Base-by-base conservation (phyloP, 2,797 vertebrate genomes). In the Percopsis omiscomaycus region DNA sequence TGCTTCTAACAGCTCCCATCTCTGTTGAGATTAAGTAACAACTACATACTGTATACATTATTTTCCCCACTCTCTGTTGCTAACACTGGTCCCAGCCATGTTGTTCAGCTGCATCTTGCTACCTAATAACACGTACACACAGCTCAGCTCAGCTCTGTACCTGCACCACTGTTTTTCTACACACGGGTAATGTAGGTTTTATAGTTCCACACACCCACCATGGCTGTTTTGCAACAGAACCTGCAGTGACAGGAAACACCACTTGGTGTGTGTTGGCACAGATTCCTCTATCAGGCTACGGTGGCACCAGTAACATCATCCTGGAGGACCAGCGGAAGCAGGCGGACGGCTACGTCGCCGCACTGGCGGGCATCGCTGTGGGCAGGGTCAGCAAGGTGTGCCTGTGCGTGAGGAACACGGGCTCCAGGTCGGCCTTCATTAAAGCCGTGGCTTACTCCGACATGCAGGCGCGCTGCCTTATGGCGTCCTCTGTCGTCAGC, bases 241-340 rank as follows among this genome's bases (percentile, higher is more conserved):
- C 37, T 42, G 37, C 37, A 42, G 8, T 42, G 37, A 42, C 37
- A 37, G 5, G 4, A 1, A 5, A 8, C 37, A 37, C 8, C 37
- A 9, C 37, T 42, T 2, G 37, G 37, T 42, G 37, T 42, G 10
- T 51, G n/a, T 51, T 16, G 6, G 67, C 16, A 45, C 61, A 99
- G 98, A 98, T 99, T 86, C 97, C 97, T 0, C 90, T 99, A 56
- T 97, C 95, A 15, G 97, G 97, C 75, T 98, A 98, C 44, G 97
- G 97, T 56, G 97, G 97, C 81, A 94, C 92, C 69, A 98, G 96
- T 85, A 96, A 93, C 76, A 84, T 99, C 69, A 95, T 94, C 87
- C 86, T 99, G 81, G 96, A 98, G 86, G 93, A 96, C 30, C 91
- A 96, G 81, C 92, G 92, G 83, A 98, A 96, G 55, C 85, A 91